Percentiles rank a stretch among this genome's conserved stretches.
phyloP scores from a whole-genome alignment of 2,888 invertebrate species.

The Zelleria hepariella region DNA sequence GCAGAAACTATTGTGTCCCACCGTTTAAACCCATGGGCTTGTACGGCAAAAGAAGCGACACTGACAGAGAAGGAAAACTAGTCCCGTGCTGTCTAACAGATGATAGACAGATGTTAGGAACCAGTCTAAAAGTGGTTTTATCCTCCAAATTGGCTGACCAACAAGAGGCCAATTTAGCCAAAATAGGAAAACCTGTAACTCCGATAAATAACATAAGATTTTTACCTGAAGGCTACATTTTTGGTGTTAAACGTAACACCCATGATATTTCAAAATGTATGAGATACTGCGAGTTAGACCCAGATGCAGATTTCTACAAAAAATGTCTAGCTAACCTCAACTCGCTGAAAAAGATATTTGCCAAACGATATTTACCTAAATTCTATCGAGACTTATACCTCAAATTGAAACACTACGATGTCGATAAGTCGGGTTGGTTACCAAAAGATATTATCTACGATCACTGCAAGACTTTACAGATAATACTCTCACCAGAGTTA shows the following conservation, averaged over 20 bases:
- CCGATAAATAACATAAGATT: conserved; percentile 61
- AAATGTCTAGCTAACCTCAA: conserved; percentile 61
- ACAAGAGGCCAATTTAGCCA: conserved; percentile 35
- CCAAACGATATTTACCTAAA: conserved; percentile 33
- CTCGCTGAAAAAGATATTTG: conserved; percentile 40
- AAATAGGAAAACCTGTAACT: conserved; percentile 47
- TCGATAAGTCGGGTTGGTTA: conserved; percentile 56
- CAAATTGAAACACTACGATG: conserved; percentile 42
- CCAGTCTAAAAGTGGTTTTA: conserved; percentile 32
- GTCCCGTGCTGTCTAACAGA: conserved; percentile 57
- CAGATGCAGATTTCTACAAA: conserved; percentile 44
- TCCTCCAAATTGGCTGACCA: conserved; percentile 55
- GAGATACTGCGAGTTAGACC: conserved; percentile 38
- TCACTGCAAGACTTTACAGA: conserved; percentile 45
- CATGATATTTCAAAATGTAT: conserved; percentile 60
- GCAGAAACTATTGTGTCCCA: conserved; percentile 46
- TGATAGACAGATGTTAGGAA: conserved; percentile 43
- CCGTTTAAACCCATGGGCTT: conserved; percentile 49
- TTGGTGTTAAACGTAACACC: conserved; percentile 52
- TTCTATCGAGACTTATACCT: conserved; percentile 43
- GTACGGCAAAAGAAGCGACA: conserved; percentile 51
- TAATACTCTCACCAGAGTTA: conserved; percentile 55
- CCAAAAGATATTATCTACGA: conserved; percentile 51
- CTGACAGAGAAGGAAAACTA: conserved; percentile 60
- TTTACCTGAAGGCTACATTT: conserved; percentile 58